A percentile compares a stretch with the other conserved stretches of the same genome.
phyloP scores from a whole-genome alignment of 2,888 invertebrate genomes.

The Smittia aterrima region DNA sequence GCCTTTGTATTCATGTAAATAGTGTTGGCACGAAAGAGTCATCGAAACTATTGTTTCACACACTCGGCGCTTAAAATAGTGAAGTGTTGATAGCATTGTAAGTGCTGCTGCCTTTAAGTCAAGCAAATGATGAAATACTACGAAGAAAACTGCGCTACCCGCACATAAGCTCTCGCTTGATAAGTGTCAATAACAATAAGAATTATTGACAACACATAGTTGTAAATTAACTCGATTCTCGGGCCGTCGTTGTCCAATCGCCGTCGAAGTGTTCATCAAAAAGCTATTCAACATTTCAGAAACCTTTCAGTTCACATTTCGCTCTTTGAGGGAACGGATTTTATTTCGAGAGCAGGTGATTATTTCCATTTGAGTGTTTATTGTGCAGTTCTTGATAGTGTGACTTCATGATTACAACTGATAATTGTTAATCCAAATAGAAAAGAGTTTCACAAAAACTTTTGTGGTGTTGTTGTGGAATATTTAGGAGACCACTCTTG shows the following conservation, averaged over 20 bases:
- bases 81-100: too few relatives aligned
- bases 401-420: not conserved
- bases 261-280: not conserved
- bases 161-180: not conserved
- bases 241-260: not conserved
- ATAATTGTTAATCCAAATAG: conserved; percentile 8
- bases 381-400: not conserved
- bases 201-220: not conserved
- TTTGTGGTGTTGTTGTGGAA: not conserved
- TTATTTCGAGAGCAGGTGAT: not conserved
- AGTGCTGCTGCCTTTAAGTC: too few relatives aligned
- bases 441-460: not conserved
- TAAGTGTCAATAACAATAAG: conserved; percentile 4
- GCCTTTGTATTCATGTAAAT: too few relatives aligned
- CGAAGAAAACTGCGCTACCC: too few relatives aligned
- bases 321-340: not conserved
- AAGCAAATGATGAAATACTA: too few relatives aligned
- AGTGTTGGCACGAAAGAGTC: too few relatives aligned
- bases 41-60: too few relatives aligned
- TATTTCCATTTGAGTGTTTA: not conserved
- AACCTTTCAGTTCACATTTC: conserved; percentile 15
- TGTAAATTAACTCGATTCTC: not conserved
- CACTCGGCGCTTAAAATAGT: too few relatives aligned
- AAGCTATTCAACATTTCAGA: conserved; percentile 7
- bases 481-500: not conserved